Evolutionary conservation across 2,888 invertebrate species (phyloP), one percentile per base, ranked within the genome.

Genomic region (Chironomus tentans): DNA sequence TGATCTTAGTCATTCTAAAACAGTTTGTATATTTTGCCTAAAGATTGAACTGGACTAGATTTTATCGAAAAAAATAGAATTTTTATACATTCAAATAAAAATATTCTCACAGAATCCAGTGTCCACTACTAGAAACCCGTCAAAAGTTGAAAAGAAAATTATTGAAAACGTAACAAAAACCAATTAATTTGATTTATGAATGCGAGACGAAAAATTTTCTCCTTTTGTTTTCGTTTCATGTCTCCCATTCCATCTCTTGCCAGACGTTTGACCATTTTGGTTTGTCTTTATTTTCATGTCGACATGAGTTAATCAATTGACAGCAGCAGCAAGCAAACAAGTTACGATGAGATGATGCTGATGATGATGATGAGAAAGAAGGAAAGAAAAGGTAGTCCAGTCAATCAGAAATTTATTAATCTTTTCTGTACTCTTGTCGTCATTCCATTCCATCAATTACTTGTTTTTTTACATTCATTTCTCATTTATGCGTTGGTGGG

Each of bases 121-220:
- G 65, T 21, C 21, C 65, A 56, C 18, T 5, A 2, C 56, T 56
- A 12, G 50, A n/a, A n/a, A n/a, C 4, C 15, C 18, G 2, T 38
- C 38, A 38, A 10, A 38, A 38, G 38, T 38, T 38, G 10, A 1
- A 18, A 56, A 56, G 18, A 56, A 56, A 56, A 18, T 65, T 24
- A 24, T 65, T 28, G 38, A 72, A 72, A 50, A 38, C 1, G 46
- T 22, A 38, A 28, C 13, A 13, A 68, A 48, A 70, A 21, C 47
- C 62, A 72, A 72, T 72, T 72, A 62, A 72, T 38, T 62, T 72
- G 72, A 72, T 72, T 72, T 72, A 72, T 72, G 72, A 38, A 62
- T 62, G 46, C 61, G 61, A 72, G 72, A 72, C 72, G 62, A 61
- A 71, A 47, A 48, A 15, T 28, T 7, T 38, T 18, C 65, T 24